A percentile compares a stretch with the other conserved stretches of the same genome.
These are phyloP conservation scores for Polyommatus iphigenia DNA, from an alignment of 2,888 invertebrate genomes.

Conservation along the genomic window DNA sequence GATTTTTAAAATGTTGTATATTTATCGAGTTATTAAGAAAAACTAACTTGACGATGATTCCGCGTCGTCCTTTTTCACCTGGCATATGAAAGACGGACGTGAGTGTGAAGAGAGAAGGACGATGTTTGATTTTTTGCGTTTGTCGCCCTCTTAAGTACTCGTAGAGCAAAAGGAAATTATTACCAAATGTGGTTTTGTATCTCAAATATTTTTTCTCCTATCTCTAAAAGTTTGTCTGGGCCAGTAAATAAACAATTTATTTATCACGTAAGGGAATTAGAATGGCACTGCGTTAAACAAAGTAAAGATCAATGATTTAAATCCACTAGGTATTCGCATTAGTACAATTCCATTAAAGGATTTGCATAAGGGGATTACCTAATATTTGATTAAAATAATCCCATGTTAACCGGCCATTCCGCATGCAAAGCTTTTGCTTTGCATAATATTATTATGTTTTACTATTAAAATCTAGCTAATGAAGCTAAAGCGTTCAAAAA, in stretches of 20 bases:
- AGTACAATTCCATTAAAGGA: slow-evolving; percentile 27
- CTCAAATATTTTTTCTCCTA: no score
- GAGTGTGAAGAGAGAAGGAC: no score
- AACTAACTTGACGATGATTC: no score
- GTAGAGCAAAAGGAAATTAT: no score
- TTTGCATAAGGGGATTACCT: slow-evolving; percentile 18
- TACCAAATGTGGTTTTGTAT: background rate
- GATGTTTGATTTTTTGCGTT: no score
- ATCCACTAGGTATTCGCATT: background rate
- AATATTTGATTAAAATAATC: slow-evolving; percentile 2
- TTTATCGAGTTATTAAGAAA: no score
- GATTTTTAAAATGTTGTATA: no score
- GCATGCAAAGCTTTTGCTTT: background rate
- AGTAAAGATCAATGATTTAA: slow-evolving; percentile 4
- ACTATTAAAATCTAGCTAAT: background rate
- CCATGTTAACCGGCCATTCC: background rate
- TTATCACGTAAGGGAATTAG: background rate
- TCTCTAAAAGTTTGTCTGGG: no score
- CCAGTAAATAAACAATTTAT: no score
- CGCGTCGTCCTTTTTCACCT: no score
- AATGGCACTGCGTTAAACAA: background rate
- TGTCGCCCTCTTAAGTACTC: no score
- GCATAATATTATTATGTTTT: background rate
- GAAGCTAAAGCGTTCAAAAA: background rate
- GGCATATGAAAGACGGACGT: no score